Percentiles rank a stretch among this genome's conserved stretches.
phyloP scores from a whole-genome alignment of 2,797 vertebrate genomes.

The Xerus rutilus region DNA sequence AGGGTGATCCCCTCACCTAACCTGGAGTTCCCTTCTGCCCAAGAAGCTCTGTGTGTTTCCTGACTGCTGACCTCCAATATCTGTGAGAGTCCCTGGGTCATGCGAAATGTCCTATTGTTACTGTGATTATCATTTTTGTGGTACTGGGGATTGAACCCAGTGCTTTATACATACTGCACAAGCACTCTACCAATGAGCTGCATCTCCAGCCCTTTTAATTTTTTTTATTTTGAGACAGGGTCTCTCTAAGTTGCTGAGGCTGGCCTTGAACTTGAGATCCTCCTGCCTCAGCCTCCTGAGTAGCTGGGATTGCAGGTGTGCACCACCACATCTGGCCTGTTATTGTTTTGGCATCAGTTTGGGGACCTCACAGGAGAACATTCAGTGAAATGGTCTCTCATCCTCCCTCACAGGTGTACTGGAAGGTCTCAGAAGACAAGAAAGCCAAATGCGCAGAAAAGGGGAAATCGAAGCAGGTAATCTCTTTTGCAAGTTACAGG shows the following conservation, averaged over 20 bases:
- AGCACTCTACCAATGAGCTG: neutral
- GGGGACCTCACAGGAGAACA: neutral
- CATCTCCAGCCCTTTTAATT: neutral
- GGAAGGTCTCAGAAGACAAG: conserved; percentile 93
- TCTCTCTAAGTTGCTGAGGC: neutral
- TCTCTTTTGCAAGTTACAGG: neutral
- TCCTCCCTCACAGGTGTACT: conserved; percentile 90
- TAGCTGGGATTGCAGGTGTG: neutral
- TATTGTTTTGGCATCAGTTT: neutral
- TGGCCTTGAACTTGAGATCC: neutral
- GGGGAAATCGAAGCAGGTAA: conserved; percentile 98
- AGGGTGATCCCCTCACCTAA: too few relatives aligned
- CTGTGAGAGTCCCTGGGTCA: neutral
- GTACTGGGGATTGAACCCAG: neutral
- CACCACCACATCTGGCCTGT: neutral
- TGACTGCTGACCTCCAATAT: neutral
- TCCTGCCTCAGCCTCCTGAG: neutral
- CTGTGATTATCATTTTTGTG: neutral
- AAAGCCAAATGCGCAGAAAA: conserved; percentile 93
- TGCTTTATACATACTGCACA: too few relatives aligned
- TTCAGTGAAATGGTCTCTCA: neutral
- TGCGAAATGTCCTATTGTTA: neutral
- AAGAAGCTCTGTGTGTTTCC: neutral
- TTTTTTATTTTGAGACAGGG: neutral
- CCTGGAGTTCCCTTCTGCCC: fast-evolving